Evolutionary conservation across 2,888 invertebrate species (phyloP).

Genomic region (Hermaeophaga mercurialis): DNA sequence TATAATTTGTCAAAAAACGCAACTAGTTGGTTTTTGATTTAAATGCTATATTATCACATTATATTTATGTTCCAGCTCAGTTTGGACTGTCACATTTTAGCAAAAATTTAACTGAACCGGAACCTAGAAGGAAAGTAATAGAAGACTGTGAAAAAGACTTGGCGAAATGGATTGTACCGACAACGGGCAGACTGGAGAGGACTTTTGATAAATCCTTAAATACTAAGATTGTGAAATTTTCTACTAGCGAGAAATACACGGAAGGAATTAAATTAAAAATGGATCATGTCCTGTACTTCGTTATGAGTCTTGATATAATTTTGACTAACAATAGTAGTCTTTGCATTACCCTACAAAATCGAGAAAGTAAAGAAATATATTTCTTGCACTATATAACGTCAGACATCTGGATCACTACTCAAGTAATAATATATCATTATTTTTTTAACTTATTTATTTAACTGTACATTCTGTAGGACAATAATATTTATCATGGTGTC

Average conservation of each 20-base stretch:
- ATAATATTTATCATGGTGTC: conserved; percentile 87
- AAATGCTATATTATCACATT: too few species aligned
- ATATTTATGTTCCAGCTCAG: conserved; percentile 91
- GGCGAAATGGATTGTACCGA: conserved; percentile 76
- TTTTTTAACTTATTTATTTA: neutral
- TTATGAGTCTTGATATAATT: conserved; percentile 74
- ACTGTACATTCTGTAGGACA: conserved; percentile 61
- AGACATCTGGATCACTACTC: conserved; percentile 72
- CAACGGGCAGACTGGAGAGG: conserved; percentile 68
- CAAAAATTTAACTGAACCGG: conserved; percentile 87
- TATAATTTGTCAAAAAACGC: too few species aligned
- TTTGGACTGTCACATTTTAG: conserved; percentile 97
- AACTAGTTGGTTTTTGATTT: too few species aligned
- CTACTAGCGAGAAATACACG: conserved; percentile 70
- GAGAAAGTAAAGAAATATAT: conserved; percentile 78
- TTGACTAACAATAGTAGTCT: conserved; percentile 82
- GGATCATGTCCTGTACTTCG: conserved; percentile 74
- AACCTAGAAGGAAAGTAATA: conserved; percentile 72
- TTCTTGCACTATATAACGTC: conserved; percentile 83
- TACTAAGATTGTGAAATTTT: conserved; percentile 72
- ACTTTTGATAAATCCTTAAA: conserved; percentile 65
- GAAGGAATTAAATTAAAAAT: conserved; percentile 73
- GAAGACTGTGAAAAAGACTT: conserved; percentile 74
- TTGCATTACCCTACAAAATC: conserved; percentile 76
- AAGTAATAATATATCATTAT: conserved; percentile 58